Base-by-base conservation (phyloP, 2,797 vertebrate genomes). In the Octomys mimax region DNA sequence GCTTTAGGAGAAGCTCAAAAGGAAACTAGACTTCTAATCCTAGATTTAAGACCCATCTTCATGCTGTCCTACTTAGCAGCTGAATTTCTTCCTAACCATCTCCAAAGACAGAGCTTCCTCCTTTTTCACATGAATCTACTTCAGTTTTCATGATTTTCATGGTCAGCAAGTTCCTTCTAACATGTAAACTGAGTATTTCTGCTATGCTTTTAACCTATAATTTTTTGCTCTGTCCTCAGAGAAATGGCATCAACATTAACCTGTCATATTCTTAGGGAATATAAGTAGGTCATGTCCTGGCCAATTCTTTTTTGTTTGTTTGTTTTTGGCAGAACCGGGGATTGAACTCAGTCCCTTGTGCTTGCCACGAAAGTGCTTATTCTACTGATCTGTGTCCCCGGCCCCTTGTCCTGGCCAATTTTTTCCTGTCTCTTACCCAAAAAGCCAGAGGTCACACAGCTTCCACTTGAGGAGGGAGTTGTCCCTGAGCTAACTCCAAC, bases 1-100 rank as follows among this genome's bases (percentile, higher is more conserved):
- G 80, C 80, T 92, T 96, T 84, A 89, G 95, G 52, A 31, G 39
- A 57, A 75, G 79, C 89, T 87, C 64, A 87, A 57, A 91, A 36
- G 57, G 82, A 89, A 52, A 46, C 61, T 82, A 59, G 57, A 75
- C 24, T 46, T 75, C 24, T 71, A 70, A 82, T 75, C 52, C 57
- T 36, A 73, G 49, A 62, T 54, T 70, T 88, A 46, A 80, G 6
- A 46, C 54, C 77, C 39, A 26, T 46, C 75, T 93, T 26, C 12
- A 8, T 13, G n/a, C 22, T 75, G 9, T 13, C 42, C 73, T 70
- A 33, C 52, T 52, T 28, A 28, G 70, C 2, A 0, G 31, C 66
- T 52, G 33, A 68, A 6, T 42, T 8, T 68, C 71, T 95, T 36
- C 26, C 59, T 87, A 12, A 4, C 49, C 42, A 75, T 95, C 89